Evolutionary conservation across 2,888 invertebrate species (phyloP).

Genomic region (Caenorhabditis sulstoni): DNA sequence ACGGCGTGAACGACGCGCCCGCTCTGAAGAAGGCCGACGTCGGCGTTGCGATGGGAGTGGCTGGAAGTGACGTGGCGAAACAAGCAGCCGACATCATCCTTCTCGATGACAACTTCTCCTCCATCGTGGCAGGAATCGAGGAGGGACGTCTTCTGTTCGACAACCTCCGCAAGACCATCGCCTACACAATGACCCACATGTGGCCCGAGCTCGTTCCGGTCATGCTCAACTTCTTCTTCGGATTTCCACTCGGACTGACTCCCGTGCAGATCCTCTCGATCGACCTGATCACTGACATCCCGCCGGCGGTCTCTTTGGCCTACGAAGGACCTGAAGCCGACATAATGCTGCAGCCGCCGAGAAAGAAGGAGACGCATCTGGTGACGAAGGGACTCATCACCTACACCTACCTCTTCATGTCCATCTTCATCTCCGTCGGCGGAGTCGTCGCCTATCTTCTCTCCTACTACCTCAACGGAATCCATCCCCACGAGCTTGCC

Average conservation of each 20-base stretch:
- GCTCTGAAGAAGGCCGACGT: constrained; percentile 73
- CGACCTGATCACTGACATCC: constrained; percentile 76
- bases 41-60: constrained; percentile 73
- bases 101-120: constrained; percentile 71
- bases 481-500: constrained; percentile 56
- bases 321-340: constrained; percentile 77
- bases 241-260: constrained; percentile 75
- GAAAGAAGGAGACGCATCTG: constrained; percentile 70
- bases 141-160: constrained; percentile 67
- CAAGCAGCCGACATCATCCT: constrained; percentile 75
- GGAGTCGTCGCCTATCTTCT: constrained; percentile 63
- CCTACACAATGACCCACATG: constrained; percentile 76
- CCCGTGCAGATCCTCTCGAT: constrained; percentile 76
- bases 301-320: constrained; percentile 76
- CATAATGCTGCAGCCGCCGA: constrained; percentile 76
- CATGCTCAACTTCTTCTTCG: constrained; percentile 76
- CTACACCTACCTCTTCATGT: constrained; percentile 77
- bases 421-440: constrained; percentile 73
- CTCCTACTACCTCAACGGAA: constrained; percentile 64
- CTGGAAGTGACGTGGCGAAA: constrained; percentile 74
- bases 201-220: constrained; percentile 79
- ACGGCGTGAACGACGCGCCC: constrained; percentile 69
- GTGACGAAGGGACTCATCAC: constrained; percentile 74
- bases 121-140: constrained; percentile 67
- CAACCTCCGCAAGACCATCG: constrained; percentile 70